Percentiles rank a stretch among this genome's conserved stretches.
phyloP scores from a whole-genome alignment of 2,113 vertebrate genomes.

The Polypterus bichir region DNA sequence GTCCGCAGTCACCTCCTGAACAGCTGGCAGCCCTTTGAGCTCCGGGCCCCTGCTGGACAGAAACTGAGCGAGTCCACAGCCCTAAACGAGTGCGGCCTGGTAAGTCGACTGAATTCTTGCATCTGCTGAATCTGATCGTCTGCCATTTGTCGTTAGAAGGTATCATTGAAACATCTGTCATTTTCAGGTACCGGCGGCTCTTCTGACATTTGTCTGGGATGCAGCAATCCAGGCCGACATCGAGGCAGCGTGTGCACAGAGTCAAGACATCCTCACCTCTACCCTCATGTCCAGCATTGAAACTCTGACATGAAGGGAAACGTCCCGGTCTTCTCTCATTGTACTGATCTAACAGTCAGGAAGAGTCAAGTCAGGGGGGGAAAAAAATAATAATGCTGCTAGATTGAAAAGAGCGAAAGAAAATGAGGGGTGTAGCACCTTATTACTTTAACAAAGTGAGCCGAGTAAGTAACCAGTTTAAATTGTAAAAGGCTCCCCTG shows the following conservation, averaged over 20 bases:
- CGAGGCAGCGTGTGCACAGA: slow-evolving; percentile 43
- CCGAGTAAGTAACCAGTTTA: no score
- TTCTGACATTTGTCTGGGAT: slow-evolving; percentile 76
- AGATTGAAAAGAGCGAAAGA: no score
- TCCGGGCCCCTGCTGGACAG: slow-evolving; percentile 69
- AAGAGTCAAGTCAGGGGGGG: no score
- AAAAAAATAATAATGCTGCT: no score
- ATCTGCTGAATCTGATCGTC: no score
- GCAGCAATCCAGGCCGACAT: slow-evolving; percentile 65
- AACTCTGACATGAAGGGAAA: slow-evolving; percentile 63
- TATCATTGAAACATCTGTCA: not conserved
- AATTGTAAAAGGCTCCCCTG: no score
- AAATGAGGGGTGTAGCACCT: no score
- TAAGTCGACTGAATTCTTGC: slow-evolving; percentile 36
- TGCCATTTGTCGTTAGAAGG: no score
- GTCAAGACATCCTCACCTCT: slow-evolving; percentile 45
- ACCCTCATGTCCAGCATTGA: slow-evolving; percentile 52
- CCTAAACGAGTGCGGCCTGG: slow-evolving; percentile 78
- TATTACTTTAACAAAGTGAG: no score
- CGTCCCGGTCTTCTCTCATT: no score
- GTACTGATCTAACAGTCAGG: no score
- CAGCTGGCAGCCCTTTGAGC: slow-evolving; percentile 85
- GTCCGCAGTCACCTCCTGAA: slow-evolving; percentile 65
- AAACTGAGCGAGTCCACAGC: slow-evolving; percentile 66
- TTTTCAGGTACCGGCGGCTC: slow-evolving; percentile 72